A percentile compares a stretch with the other conserved stretches of the same genome.
phyloP scores from a whole-genome alignment of 2,113 vertebrate genomes.

The Charina bottae region DNA sequence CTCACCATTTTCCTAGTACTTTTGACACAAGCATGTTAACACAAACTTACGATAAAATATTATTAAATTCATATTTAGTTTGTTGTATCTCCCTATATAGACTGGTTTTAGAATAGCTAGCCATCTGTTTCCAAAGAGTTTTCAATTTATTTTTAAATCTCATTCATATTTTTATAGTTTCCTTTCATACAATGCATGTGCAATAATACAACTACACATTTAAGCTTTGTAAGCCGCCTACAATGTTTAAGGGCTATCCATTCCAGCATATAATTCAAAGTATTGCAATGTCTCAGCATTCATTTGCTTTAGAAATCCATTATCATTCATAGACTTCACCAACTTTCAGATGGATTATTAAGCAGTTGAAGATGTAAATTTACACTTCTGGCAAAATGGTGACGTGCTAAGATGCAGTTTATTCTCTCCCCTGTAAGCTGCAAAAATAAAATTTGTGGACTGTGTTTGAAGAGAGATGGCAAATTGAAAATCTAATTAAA shows the following conservation, averaged over 20 bases:
- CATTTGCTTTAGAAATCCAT: not conserved
- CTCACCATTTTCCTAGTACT: no score
- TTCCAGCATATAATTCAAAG: not conserved
- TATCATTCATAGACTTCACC: not conserved
- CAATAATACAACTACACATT: not conserved
- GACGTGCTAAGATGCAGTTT: not conserved
- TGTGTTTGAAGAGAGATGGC: not conserved
- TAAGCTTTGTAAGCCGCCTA: not conserved
- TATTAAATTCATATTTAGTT: not conserved
- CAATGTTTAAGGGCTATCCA: not conserved
- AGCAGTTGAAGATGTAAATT: not conserved
- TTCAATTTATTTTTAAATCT: not conserved
- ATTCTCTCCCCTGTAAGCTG: not conserved
- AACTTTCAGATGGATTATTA: not conserved
- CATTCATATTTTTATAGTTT: not conserved
- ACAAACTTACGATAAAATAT: not conserved
- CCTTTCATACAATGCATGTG: not conserved
- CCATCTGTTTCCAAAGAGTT: not conserved
- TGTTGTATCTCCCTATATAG: not conserved
- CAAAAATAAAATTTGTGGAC: not conserved
- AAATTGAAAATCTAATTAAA: conserved; percentile 1
- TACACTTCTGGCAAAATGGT: not conserved
- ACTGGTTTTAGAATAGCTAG: not conserved
- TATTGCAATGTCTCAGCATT: not conserved
- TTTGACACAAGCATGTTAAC: no score